Conservation (phyloP, 2,888 invertebrate species). For the Seira sanloemensis region DNA sequence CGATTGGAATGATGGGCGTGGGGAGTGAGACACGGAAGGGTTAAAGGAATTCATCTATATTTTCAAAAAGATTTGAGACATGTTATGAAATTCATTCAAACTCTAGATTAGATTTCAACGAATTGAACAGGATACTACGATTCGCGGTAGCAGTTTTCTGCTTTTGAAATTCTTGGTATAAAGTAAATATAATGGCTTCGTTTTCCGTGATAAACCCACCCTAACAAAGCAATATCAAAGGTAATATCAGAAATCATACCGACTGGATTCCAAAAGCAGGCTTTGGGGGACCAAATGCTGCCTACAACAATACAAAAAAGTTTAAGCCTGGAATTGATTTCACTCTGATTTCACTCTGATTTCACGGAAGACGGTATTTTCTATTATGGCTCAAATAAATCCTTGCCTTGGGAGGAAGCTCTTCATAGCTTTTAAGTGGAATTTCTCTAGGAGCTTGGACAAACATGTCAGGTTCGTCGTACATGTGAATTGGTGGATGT, state of each 20-base stretch:
- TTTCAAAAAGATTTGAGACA: not conserved
- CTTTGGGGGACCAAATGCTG: conserved; percentile 70
- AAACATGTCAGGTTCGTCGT: conserved; percentile 73
- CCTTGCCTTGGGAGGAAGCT: conserved; percentile 50
- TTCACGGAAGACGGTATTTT: too few relatives aligned
- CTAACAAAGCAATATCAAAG: too few relatives aligned
- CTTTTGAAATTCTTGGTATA: too few relatives aligned
- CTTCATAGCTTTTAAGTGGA: conserved; percentile 45
- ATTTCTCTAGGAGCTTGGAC: conserved; percentile 62
- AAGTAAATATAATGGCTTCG: too few relatives aligned
- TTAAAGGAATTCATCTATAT: conserved; percentile 58
- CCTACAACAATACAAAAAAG: conserved; percentile 34
- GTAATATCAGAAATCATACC: too few relatives aligned
- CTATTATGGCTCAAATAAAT: not conserved
- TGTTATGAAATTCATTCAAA: not conserved
- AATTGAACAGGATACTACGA: too few relatives aligned
- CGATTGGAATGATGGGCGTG: conserved; percentile 34
- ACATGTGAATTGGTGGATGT: conserved; percentile 75
- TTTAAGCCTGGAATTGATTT: too few relatives aligned
- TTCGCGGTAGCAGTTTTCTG: too few relatives aligned
- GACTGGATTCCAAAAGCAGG: conserved; percentile 48
- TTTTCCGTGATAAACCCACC: too few relatives aligned
- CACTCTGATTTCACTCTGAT: too few relatives aligned
- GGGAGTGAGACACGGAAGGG: conserved; percentile 36
- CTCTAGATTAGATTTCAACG: too few relatives aligned